Evolutionary conservation across 2,797 vertebrate genomes (phyloP), one percentile per base, ranked within the genome.

Genomic region (Xenentodon cancila): DNA sequence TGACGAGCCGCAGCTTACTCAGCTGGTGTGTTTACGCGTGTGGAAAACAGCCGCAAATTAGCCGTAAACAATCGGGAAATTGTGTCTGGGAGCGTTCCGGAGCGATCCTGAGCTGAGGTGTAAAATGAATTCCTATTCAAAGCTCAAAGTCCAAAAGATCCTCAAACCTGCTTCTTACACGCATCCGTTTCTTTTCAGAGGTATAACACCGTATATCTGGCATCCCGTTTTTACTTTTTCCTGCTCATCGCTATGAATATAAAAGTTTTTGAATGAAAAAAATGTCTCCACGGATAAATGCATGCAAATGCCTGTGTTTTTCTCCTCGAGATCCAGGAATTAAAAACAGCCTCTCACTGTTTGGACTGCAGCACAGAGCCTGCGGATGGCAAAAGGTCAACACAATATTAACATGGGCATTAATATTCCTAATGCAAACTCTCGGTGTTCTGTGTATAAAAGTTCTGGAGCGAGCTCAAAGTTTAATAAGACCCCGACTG

Each of bases 341-440:
- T 92, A 92, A 93, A 92, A 88, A 66, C 50, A 47, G 22, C 48
- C 68, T 84, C 84, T 71, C 67, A 84, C 74, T 93, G 88, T 92
- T 93, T 93, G 92, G 85, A 88, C 90, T 90, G 90, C 82, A 61
- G 81, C 52, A 67, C 68, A 53, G 69, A 84, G 73, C 70, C 48
- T 1, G 42, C 2, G 34, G 76, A 79, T 79, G 86, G 82, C 84
- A 80, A 91, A 94, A 93, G 92, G 92, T 93, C 92, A 93, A 91
- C 89, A 90, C 55, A 30, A 93, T 92, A 93, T 92, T 84, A 92
- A 93, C 92, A 90, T 84, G 81, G 59, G 86, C 84, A 88, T 93
- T 92, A 92, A 94, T 93, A 93, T 93, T 94, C 90, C 77, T 88
- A 87, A 90, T 84, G 89, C 88, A 91, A 92, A 92, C 89, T 86